Evolutionary conservation across 2,888 invertebrate genomes (phyloP), one percentile per base, ranked within the genome.

Genomic region (Hemistola chrysoprasaria): DNA sequence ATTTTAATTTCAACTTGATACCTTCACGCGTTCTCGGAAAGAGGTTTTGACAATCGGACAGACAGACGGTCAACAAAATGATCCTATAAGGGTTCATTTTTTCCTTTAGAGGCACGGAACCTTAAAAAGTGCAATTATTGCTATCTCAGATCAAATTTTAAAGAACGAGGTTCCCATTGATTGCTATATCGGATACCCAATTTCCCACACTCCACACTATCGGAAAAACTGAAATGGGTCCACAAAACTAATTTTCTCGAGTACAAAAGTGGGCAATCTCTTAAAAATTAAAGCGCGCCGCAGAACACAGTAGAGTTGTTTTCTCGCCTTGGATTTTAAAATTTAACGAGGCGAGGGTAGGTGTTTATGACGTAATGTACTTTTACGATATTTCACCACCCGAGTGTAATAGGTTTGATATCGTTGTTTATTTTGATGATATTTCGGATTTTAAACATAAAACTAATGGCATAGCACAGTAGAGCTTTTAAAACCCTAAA

Each of bases 221-320:
- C 44, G 38, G 41, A 43, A 50, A 41, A 34, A 35, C 45, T 35
- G 30, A 37, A 58, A 50, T 48, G 43, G 38, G 37, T 53, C 30
- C 35, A 37, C 47, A 52, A 62, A 62, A 39, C 58, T 67, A 66
- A 69, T 70, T 66, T 66, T 48, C 65, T 49, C 43, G 43, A 47
- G 46, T 32, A 48, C 41, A 23, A 28, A 55, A 50, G 51, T 41
- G 34, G 53, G 57, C 51, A 59, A 60, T 59, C 50, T 53, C 40
- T 62, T 57, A 62, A 67, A 68, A 65, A 62, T 64, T 69, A 55
- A 58, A 56, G 52, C 52, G 45, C 47, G 53, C 53, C 47, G 53
- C 53, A 51, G 50, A 53, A 39, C 40, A 28, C 47, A 22, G 31
- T 47, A 43, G 5, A 33, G 48, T 37, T 30, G 10, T 39, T 35